Evolutionary conservation across 30 jellyfish, hydroid and myxozoan genomes (phyloP), one percentile per base, ranked within the genome.

Genomic region (Morbakka virulenta): DNA sequence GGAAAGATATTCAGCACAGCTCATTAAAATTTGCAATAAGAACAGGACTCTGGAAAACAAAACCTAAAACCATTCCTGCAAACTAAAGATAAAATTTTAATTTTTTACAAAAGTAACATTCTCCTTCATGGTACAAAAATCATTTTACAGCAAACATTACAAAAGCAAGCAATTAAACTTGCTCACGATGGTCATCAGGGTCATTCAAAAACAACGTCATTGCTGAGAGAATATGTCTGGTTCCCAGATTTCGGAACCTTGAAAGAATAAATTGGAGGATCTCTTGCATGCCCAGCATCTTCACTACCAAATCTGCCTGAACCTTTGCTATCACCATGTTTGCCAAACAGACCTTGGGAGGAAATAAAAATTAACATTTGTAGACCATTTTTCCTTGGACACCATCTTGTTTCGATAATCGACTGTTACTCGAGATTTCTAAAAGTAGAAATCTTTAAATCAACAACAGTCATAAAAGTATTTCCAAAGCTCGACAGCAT

Each of bases 181-280:
- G 84, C 91, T 32, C 91, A 80, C 32, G 69, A 80, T 49, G 80
- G 89, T 3, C 89, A 78, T 32, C 89, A 78, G 49, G 57, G 57
- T 6, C 57, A 41, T 41, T 41, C 57, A 62, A 64, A 64, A 31
- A 62, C 88, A 13, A 77, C 51, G 32, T 79, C 88, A 28, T 66
- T 77, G 29, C 65, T 77, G 36, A 35, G 81, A 9, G 88, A 77
- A 62, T 77, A 62, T 28, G 80, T 77, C 35, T 77, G 88, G 81
- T 77, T 57, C 29, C 88, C 80, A 33, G 49, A 61, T 4, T 20
- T 77, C 17, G 71, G 61, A 23, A 61, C 32, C 31, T 32, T 31
- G 32, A 71, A 34, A n/a, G 21, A 77, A 77, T 49, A 77, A 66
- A 35, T 33, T 35, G 74, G 23, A 2, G n/a, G 30, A 3, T 35